phyloP scores from a whole-genome alignment of 1,140 invertebrate species.

The Zaprionus ghesquierei region DNA sequence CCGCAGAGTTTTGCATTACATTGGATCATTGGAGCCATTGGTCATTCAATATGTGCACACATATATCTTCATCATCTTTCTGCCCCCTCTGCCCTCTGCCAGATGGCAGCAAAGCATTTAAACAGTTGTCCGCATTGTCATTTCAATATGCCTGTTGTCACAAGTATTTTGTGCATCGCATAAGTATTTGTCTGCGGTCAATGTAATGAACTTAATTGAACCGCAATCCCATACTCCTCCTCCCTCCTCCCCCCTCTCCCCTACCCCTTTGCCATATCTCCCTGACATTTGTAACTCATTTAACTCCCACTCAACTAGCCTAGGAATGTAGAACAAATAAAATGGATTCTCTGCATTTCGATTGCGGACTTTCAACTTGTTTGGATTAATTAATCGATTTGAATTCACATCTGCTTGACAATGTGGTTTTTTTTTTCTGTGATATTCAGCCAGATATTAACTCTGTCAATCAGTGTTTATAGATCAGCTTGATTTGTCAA shows the following conservation, averaged over 20 bases:
- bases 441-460: neutral
- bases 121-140: constrained; percentile 52
- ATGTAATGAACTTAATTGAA: constrained; percentile 45
- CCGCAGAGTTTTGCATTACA: constrained; percentile 22
- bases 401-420: neutral
- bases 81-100: neutral
- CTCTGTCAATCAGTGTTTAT: neutral
- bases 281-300: neutral
- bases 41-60: constrained; percentile 46
- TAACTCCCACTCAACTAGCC: neutral
- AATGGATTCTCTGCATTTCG: neutral
- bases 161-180: constrained; percentile 5
- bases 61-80: constrained; percentile 50
- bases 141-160: constrained; percentile 47
- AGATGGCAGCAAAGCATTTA: constrained; percentile 25
- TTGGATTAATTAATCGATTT: constrained; percentile 1
- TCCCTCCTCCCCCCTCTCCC: neutral
- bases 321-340: constrained; percentile 26
- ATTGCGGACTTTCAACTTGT: neutral
- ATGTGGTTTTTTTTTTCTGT: neutral
- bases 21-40: constrained; percentile 37
- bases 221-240: neutral
- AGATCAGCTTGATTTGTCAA: neutral
- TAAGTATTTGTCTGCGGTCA: constrained; percentile 45
- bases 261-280: no score